Conservation (phyloP, 2,113 vertebrate species). For the Myrmophylax atrothorax region DNA sequence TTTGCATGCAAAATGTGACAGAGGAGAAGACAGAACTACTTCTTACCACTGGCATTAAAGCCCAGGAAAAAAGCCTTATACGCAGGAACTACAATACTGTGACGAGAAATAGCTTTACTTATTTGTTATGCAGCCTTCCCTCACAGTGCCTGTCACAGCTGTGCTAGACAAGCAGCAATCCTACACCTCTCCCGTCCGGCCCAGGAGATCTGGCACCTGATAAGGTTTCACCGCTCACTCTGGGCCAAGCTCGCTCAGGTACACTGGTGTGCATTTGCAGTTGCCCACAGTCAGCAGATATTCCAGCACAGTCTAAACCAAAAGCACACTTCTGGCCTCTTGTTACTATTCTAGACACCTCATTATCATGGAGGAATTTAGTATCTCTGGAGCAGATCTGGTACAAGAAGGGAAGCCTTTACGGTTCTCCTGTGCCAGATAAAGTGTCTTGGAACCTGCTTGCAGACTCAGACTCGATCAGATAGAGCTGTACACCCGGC, state of each 20-base stretch:
- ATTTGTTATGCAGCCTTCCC: background rate
- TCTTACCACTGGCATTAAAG: background rate
- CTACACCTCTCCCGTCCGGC: background rate
- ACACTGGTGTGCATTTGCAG: background rate
- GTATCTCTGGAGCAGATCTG: constrained; percentile 43
- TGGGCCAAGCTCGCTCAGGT: background rate
- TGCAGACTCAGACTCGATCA: background rate
- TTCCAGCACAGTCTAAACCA: background rate
- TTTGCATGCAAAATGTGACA: background rate
- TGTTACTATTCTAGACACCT: constrained; percentile 58
- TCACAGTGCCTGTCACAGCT: background rate
- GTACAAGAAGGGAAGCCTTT: constrained; percentile 21
- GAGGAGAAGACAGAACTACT: background rate
- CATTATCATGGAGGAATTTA: constrained; percentile 57
- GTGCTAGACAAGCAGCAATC: constrained; percentile 24
- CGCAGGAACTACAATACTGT: background rate
- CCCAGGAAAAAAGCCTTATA: background rate
- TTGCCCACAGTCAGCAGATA: constrained; percentile 12
- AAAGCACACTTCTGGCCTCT: background rate
- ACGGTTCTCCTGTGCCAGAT: constrained; percentile 47
- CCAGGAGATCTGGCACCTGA: constrained; percentile 22
- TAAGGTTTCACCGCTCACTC: constrained; percentile 36
- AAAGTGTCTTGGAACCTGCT: constrained; percentile 25
- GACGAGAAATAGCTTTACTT: background rate
- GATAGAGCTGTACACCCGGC: background rate